Base-by-base conservation (phyloP, 2,113 vertebrate genomes). In the Megatriorchis doriae region DNA sequence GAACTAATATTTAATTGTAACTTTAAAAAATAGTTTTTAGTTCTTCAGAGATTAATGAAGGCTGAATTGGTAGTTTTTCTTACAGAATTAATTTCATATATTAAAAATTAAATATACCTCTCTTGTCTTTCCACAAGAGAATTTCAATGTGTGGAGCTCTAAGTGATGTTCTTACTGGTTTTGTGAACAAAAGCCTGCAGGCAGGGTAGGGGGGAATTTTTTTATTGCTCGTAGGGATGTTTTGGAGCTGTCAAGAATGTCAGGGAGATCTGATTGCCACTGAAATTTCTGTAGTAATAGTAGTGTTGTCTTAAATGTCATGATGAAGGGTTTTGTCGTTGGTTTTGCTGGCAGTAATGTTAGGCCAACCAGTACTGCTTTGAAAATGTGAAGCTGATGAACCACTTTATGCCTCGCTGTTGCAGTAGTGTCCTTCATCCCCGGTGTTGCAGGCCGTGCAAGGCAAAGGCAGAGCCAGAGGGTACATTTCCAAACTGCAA, bases 371-470 rank as follows among this genome's bases (percentile, higher is more conserved):
- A 15, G 13, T 45, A 62, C 32, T n/a, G 5, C 31, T 81, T 67
- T 73, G 58, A 61, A 86, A 62, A 34, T 0, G 3, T 15, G 42
- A 83, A 73, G 52, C 38, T 65, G 21, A 25, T 20, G 23, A 32
- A 71, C 47, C 4, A 21, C 22, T 62, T 80, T 17, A 8, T 42
- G 20, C 18, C 27, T 66, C 1, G 0, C 19, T 42, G 18, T 58
- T 85, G 31, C 20, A 43, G 19, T 40, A 26, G 13, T 1, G 1
- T 65, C 4, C 7, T 79, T 21, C 1, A 0, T 86, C 16, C 25
- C 12, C 1, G 2, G 40, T 0, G 0, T 23, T 48, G 12, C 9
- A 40, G 45, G 45, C 50, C 40, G 6, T 9, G 16, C 31, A n/a
- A 23, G 36, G n/a, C 62, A 45, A 74, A 74, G 25, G 18, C n/a